These are phyloP conservation scores for Sinocyclocheilus anophthalmus DNA, from an alignment of 2,113 vertebrate species.

Conservation along the genomic window DNA sequence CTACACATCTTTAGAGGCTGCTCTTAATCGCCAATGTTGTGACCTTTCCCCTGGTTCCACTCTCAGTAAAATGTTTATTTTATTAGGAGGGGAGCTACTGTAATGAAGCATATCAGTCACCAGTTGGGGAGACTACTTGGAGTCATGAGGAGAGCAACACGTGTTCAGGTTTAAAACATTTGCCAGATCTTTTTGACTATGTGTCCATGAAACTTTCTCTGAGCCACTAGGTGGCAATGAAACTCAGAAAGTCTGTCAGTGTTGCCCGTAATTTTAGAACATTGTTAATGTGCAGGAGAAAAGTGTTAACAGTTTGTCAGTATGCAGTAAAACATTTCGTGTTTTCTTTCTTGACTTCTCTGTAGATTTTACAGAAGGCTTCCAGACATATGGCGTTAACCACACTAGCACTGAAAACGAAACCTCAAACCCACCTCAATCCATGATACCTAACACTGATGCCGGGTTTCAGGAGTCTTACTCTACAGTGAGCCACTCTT, in stretches of 20 bases:
- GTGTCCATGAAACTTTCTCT: background rate
- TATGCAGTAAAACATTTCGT: conserved; percentile 20
- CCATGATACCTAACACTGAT: background rate
- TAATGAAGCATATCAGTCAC: conserved; percentile 45
- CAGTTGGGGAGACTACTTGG: conserved; percentile 35
- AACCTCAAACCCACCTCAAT: background rate
- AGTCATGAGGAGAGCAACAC: conserved; percentile 43
- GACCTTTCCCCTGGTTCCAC: background rate
- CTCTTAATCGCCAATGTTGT: background rate
- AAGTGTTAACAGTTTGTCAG: background rate
- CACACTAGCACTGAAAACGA: conserved; percentile 6
- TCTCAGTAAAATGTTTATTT: conserved; percentile 43
- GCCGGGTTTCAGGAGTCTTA: background rate
- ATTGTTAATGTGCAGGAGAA: background rate
- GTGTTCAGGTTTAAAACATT: conserved; percentile 54
- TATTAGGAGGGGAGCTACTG: conserved; percentile 60
- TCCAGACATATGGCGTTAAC: conserved; percentile 4
- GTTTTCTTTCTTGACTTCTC: background rate
- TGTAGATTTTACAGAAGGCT: background rate
- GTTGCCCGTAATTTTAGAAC: background rate
- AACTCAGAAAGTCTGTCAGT: background rate
- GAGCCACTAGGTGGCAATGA: conserved; percentile 3
- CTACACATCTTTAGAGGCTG: background rate
- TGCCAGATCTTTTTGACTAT: background rate
- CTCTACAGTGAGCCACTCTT: conserved; percentile 10